Evolutionary conservation across 1,140 invertebrate genomes (phyloP), one percentile per base, ranked within the genome.

Genomic region (Macrobrachium rosenbergii): DNA sequence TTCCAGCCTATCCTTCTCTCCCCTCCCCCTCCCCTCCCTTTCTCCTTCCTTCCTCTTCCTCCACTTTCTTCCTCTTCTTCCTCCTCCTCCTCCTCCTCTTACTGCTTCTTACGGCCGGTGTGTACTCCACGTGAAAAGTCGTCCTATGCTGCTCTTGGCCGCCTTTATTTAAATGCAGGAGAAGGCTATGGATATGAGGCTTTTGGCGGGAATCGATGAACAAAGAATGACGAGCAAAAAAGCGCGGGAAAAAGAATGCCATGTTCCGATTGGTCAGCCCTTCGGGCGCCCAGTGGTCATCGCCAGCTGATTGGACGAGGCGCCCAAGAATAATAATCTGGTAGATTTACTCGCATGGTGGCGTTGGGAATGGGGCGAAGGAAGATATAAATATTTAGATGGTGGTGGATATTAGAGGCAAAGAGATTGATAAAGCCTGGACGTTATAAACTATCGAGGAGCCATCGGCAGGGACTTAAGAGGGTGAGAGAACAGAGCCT

Each of bases 121-220:
- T 52, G 52, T 52, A 52, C 28, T 37, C 28, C 52, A 52, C 52
- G 52, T 52, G 52, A 52, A 72, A 72, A 72, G 69, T 72, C 69
- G 14, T 72, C 23, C 69, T 72, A 72, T 52, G 52, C 43, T 58
- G 2, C 75, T 58, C 21, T 37, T 64, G 58, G 58, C 58, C 23
- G 84, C 85, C 85, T 87, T 87, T 87, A 87, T 87, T 87, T 87
- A 87, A 87, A 87, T 87, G 85, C 85, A 87, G 85, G 85, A 87
- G 78, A 62, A 87, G 85, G 72, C 85, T 87, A 81, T 73, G 85
- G 85, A 87, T 87, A 87, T 87, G 85, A 87, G 85, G 85, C 85
- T 87, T 87, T 87, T 87, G 85, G 78, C 85, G 77, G 69, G 85
- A 87, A 87, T 87, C 85, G 85, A 87, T 87, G 85, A 87, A 87